These are phyloP conservation scores for Cheilosia grossa DNA, from an alignment of 2,888 invertebrate genomes.

Conservation along the genomic window DNA sequence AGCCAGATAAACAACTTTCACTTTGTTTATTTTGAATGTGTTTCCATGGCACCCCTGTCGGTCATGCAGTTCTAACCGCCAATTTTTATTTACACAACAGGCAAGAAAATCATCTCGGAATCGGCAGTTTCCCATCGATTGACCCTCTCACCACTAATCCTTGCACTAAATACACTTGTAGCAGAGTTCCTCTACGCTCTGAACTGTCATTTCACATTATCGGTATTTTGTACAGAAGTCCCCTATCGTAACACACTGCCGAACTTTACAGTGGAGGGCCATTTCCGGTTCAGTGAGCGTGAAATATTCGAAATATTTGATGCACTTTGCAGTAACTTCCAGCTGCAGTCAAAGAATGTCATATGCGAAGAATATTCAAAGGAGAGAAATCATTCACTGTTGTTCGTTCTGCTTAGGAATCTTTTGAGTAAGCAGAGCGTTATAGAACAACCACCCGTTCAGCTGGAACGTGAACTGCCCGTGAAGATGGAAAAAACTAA, in stretches of 20 bases:
- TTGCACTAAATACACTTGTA: constrained; percentile 81
- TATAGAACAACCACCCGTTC: too few relatives aligned
- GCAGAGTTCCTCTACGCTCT: constrained; percentile 82
- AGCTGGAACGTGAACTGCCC: constrained; percentile 11
- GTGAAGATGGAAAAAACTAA: not conserved
- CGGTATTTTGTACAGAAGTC: constrained; percentile 82
- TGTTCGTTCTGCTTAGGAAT: constrained; percentile 76
- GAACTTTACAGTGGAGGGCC: constrained; percentile 78
- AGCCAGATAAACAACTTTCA: not conserved
- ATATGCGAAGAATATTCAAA: constrained; percentile 74
- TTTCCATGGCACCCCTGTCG: constrained; percentile 38
- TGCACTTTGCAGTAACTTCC: constrained; percentile 76
- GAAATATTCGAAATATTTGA: constrained; percentile 80
- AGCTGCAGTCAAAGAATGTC: constrained; percentile 56
- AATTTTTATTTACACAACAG: constrained; percentile 63
- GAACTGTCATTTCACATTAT: constrained; percentile 82
- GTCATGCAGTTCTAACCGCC: constrained; percentile 48
- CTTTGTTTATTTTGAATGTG: constrained; percentile 58
- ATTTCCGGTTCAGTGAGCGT: constrained; percentile 79
- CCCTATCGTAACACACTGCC: constrained; percentile 81
- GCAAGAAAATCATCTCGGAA: constrained; percentile 78
- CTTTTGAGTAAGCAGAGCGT: constrained; percentile 25
- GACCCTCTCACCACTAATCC: constrained; percentile 79
- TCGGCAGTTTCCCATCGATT: constrained; percentile 76
- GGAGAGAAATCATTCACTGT: constrained; percentile 73